These are phyloP conservation scores for Pangasius djambal DNA, from an alignment of 2,797 vertebrate species.

Conservation along the genomic window DNA sequence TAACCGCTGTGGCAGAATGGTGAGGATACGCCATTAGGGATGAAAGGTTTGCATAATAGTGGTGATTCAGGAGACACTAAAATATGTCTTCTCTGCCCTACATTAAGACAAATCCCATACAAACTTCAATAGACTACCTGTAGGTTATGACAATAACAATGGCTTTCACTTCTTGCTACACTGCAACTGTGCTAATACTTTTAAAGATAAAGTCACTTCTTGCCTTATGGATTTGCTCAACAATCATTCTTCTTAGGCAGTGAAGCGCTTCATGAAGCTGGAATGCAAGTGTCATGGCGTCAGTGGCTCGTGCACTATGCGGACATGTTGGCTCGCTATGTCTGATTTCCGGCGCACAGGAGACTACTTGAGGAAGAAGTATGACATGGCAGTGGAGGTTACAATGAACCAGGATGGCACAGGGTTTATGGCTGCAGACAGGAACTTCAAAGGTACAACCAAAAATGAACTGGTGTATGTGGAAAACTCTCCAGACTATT, in stretches of 20 bases:
- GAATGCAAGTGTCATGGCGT: slow-evolving; percentile 98
- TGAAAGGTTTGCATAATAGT: neutral
- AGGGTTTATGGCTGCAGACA: slow-evolving; percentile 90
- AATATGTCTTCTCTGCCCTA: neutral
- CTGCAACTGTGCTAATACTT: neutral
- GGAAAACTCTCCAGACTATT: slow-evolving; percentile 98
- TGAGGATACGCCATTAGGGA: slow-evolving; percentile 68
- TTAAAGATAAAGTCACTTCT: neutral
- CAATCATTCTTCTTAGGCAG: slow-evolving; percentile 80
- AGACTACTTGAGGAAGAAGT: slow-evolving; percentile 92
- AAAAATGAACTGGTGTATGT: slow-evolving; percentile 95
- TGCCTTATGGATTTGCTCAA: slow-evolving; percentile 17
- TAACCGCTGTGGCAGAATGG: slow-evolving; percentile 95
- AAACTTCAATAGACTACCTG: neutral
- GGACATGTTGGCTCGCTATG: slow-evolving; percentile 96
- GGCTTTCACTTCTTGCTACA: neutral
- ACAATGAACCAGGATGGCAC: slow-evolving; percentile 96
- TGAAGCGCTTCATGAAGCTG: slow-evolving; percentile 96
- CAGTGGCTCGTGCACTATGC: slow-evolving; percentile 94
- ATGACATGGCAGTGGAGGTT: slow-evolving; percentile 93
- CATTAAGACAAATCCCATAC: neutral
- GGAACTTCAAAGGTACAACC: slow-evolving; percentile 86
- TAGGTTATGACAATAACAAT: neutral
- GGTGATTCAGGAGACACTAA: neutral
- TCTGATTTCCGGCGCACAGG: slow-evolving; percentile 94